Percentiles rank a stretch among this genome's conserved stretches.
phyloP scores from a whole-genome alignment of 2,888 invertebrate genomes.

The Aporophyla nigra region DNA sequence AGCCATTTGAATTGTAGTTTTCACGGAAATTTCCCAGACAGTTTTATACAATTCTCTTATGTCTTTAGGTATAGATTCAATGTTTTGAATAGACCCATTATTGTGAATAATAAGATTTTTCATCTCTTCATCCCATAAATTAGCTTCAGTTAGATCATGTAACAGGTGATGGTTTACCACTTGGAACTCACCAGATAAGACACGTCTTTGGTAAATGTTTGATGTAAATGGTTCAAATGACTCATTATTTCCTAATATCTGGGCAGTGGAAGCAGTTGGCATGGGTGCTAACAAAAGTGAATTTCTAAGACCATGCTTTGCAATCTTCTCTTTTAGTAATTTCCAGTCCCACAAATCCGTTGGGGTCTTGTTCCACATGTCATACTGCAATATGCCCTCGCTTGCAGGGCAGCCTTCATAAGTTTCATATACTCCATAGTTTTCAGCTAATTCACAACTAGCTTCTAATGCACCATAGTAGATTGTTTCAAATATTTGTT shows the following conservation, averaged over 20 bases:
- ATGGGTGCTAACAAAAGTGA: constrained; percentile 98
- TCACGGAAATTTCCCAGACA: constrained; percentile 99
- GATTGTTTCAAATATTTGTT: constrained; percentile 99
- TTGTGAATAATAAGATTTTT: constrained; percentile 97
- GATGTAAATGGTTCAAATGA: constrained; percentile 99
- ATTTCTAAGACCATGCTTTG: constrained; percentile 97
- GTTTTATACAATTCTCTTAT: constrained; percentile 98
- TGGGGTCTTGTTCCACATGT: constrained; percentile 98
- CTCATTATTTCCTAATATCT: constrained; percentile 99
- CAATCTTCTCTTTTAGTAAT: constrained; percentile 95
- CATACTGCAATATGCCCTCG: constrained; percentile 98
- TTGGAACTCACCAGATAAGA: constrained; percentile 98
- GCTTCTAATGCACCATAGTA: constrained; percentile 99
- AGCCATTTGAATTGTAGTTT: constrained; percentile 98
- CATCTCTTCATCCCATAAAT: constrained; percentile 98
- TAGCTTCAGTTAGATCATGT: constrained; percentile 97
- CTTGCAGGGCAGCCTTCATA: constrained; percentile 98
- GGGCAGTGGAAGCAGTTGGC: constrained; percentile 99
- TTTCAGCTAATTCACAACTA: constrained; percentile 97
- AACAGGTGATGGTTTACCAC: constrained; percentile 99
- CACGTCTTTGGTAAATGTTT: constrained; percentile 98
- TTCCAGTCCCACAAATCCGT: constrained; percentile 97
- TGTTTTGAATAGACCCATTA: constrained; percentile 98
- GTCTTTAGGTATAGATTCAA: constrained; percentile 95
- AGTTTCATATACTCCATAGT: constrained; percentile 96